Evolutionary conservation across 2,113 vertebrate species (phyloP).

Genomic region (Zeus faber): DNA sequence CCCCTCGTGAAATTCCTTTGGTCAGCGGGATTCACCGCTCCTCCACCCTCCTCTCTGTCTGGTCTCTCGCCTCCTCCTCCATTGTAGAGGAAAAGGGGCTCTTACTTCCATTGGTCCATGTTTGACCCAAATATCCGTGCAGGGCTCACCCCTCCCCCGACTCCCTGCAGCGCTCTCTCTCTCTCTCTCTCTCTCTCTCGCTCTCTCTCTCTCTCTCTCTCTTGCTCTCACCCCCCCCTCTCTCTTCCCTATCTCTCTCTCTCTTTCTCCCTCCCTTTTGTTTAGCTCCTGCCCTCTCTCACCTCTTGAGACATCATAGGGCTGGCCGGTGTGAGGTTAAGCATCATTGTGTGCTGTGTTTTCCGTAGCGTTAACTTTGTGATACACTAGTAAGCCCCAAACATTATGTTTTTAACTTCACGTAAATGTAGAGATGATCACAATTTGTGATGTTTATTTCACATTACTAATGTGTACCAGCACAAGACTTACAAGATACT

Average conservation of each 20-base stretch:
- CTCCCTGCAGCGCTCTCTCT: not conserved
- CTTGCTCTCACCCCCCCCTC: constrained; percentile 1
- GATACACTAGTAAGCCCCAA: too few species aligned
- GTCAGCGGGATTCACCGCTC: constrained; percentile 1
- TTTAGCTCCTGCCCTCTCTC: constrained; percentile 18
- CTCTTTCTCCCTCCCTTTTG: constrained; percentile 32
- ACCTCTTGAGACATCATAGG: not conserved
- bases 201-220: constrained; percentile 16
- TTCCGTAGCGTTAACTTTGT: not conserved
- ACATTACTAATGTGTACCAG: too few species aligned
- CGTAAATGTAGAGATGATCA: too few species aligned
- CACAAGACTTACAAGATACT: too few species aligned
- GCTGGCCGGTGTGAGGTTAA: not conserved
- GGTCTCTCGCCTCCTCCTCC: too few species aligned
- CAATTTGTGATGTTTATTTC: too few species aligned
- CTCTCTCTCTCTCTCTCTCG: constrained; percentile 34
- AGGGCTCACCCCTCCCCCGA: constrained; percentile 55
- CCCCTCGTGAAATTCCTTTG: constrained; percentile 4
- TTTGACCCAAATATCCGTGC: constrained; percentile 68
- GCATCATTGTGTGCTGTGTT: too few species aligned
- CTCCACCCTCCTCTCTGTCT: too few species aligned
- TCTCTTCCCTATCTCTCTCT: not conserved
- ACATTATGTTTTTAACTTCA: too few species aligned
- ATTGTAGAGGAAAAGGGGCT: constrained; percentile 38
- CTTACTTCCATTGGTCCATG: constrained; percentile 35